phyloP scores from a whole-genome alignment of 2,888 invertebrate genomes.

The Noctua pronuba region DNA sequence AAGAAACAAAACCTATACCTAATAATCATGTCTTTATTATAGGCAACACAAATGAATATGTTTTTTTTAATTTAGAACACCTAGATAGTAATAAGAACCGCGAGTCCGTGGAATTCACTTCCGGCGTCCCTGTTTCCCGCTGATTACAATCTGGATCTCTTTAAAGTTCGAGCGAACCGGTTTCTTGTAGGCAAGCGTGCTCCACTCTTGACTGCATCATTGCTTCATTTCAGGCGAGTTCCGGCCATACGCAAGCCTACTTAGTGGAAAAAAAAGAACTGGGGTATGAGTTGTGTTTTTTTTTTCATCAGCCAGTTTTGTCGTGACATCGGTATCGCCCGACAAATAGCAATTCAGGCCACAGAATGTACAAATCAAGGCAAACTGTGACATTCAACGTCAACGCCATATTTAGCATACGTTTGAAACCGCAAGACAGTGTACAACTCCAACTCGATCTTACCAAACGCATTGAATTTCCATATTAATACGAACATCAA shows the following conservation, averaged over 20 bases:
- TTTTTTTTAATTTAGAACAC: neutral
- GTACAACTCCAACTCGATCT: conserved; percentile 24
- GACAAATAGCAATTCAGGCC: neutral
- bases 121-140: no score
- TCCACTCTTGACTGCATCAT: no score
- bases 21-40: neutral
- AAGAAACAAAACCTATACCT: neutral
- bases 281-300: neutral
- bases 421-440: neutral
- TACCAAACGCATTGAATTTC: conserved; percentile 24
- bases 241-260: no score
- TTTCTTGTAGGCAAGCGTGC: no score
- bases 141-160: no score
- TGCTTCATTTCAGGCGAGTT: no score
- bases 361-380: neutral
- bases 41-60: neutral
- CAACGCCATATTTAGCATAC: neutral
- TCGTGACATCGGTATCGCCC: neutral
- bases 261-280: no score
- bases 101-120: no score
- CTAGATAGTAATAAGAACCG: neutral
- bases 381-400: neutral
- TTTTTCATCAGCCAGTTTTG: neutral
- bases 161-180: no score
- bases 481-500: conserved; percentile 38